A percentile compares a stretch with the other conserved stretches of the same genome.
Evolutionary conservation across 1,140 invertebrate species (phyloP).

Genomic region (Microplitis demolitor): DNA sequence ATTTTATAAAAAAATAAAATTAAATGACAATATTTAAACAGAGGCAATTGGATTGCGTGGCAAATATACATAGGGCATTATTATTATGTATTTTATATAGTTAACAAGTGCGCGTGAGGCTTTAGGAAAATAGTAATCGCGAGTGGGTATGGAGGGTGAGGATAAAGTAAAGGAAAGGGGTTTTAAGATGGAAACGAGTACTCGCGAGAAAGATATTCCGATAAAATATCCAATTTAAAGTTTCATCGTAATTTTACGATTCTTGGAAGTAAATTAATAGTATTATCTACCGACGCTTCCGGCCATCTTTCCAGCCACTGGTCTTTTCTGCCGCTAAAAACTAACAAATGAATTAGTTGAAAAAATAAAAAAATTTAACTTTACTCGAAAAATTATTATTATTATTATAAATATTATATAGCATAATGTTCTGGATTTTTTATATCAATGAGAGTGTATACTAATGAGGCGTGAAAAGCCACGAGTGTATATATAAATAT

Average conservation of each 20-base stretch:
- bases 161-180: not conserved
- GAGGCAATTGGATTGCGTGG: too few species aligned
- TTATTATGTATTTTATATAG: too few species aligned
- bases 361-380: not conserved
- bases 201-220: constrained; percentile 44
- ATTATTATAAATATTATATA: not conserved
- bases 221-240: constrained; percentile 61
- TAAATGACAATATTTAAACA: too few species aligned
- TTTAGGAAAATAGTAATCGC: too few species aligned
- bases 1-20: too few species aligned
- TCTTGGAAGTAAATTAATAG: constrained; percentile 58
- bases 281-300: constrained; percentile 48
- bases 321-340: not conserved
- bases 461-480: too few species aligned
- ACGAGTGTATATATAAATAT: too few species aligned
- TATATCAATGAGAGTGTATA: too few species aligned
- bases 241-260: constrained; percentile 60
- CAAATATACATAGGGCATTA: too few species aligned
- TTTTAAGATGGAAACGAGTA: constrained; percentile 10
- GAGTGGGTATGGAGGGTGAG: too few species aligned
- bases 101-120: too few species aligned
- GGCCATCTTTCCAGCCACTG: constrained; percentile 15
- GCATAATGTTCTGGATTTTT: not conserved
- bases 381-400: not conserved
- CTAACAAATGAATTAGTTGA: not conserved